phyloP scores from a whole-genome alignment of 2,888 invertebrate species.

The Orchesella flavescens region DNA sequence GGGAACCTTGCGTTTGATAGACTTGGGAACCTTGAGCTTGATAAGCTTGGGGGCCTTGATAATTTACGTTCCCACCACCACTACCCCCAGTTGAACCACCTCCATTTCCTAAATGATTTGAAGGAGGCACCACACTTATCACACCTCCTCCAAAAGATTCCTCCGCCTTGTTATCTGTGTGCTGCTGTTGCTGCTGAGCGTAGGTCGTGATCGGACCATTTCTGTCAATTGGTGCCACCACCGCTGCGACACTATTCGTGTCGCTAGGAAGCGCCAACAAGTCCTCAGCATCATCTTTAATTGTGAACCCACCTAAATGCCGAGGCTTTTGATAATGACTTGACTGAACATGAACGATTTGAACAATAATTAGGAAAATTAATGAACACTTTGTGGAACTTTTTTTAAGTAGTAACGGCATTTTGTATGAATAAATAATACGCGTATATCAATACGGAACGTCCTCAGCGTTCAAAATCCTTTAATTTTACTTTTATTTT shows the following conservation, averaged over 20 bases:
- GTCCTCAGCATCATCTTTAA: conserved; percentile 51
- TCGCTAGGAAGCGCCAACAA: conserved; percentile 46
- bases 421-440: background rate
- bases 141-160: background rate
- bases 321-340: background rate
- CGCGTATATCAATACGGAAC: background rate
- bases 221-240: conserved; percentile 19
- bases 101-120: too few species aligned
- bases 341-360: background rate
- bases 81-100: too few species aligned
- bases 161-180: conserved; percentile 16
- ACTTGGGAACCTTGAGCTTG: too few species aligned
- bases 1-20: too few species aligned
- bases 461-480: conserved; percentile 11
- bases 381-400: conserved; percentile 18
- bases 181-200: background rate
- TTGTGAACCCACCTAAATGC: conserved; percentile 44
- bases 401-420: background rate
- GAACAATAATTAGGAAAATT: conserved; percentile 7
- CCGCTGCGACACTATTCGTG: background rate
- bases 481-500: background rate
- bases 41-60: too few species aligned
- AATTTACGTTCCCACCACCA: too few species aligned
- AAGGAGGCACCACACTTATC: background rate
- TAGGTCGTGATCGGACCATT: conserved; percentile 37